Conservation (phyloP, 2,797 vertebrate species). For the Myripristis murdjan region DNA sequence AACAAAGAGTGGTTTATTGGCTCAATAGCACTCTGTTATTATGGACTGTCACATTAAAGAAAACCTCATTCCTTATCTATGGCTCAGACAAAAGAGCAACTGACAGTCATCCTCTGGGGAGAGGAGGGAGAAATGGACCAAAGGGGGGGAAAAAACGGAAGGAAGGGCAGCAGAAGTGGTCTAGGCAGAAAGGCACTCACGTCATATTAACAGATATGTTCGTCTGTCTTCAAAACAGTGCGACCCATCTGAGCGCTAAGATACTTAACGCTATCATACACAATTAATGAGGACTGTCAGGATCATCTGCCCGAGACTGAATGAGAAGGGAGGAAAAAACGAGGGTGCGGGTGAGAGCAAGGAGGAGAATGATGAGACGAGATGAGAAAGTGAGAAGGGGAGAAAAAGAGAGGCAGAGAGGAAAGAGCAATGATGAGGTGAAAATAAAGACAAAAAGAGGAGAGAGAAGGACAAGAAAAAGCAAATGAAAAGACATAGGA, state of each 20-base stretch:
- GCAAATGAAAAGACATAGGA: constrained; percentile 10
- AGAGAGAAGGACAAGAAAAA: constrained; percentile 27
- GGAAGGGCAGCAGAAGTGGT: constrained; percentile 61
- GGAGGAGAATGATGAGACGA: constrained; percentile 8
- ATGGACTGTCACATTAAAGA: constrained; percentile 71
- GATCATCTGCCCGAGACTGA: constrained; percentile 45
- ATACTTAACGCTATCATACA: constrained; percentile 65
- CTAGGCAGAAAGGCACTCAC: constrained; percentile 47
- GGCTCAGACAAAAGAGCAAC: constrained; percentile 65
- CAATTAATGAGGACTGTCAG: constrained; percentile 72
- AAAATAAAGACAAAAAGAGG: no score
- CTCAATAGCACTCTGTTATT: constrained; percentile 63
- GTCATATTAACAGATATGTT: constrained; percentile 73
- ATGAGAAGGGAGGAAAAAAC: constrained; percentile 16
- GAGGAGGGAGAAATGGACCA: constrained; percentile 35
- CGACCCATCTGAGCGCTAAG: constrained; percentile 57
- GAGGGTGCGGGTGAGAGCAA: constrained; percentile 2
- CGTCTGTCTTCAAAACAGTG: constrained; percentile 56
- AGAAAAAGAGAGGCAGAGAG: constrained; percentile 4
- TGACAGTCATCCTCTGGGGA: constrained; percentile 71
- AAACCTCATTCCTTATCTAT: constrained; percentile 67
- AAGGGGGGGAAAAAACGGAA: constrained; percentile 20
- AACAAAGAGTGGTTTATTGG: constrained; percentile 65
- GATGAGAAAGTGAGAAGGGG: constrained; percentile 15
- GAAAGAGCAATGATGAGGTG: not conserved